Percentiles rank a stretch among this genome's conserved stretches.
phyloP scores from a whole-genome alignment of 2,888 invertebrate species.

The Graphium colonna region DNA sequence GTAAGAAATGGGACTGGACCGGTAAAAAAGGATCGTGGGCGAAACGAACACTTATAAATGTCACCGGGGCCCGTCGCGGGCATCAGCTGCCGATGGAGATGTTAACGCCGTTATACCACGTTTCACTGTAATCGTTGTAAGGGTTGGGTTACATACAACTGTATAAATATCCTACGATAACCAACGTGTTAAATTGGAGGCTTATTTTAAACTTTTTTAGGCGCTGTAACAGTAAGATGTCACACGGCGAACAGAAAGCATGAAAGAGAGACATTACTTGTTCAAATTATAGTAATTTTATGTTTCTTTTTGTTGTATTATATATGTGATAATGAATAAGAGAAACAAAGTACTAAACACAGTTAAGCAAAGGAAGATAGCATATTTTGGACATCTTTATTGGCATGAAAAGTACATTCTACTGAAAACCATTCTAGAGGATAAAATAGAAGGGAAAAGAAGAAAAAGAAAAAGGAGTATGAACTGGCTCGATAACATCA shows the following conservation, averaged over 20 bases:
- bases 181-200: background rate
- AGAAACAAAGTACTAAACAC: too few species aligned
- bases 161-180: background rate
- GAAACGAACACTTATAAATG: constrained; percentile 13
- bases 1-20: constrained; percentile 3
- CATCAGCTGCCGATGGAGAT: constrained; percentile 60
- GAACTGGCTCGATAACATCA: too few species aligned
- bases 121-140: constrained; percentile 43
- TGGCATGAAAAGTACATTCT: too few species aligned
- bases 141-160: constrained; percentile 40
- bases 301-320: too few species aligned
- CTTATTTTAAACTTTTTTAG: background rate
- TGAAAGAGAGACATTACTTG: too few species aligned
- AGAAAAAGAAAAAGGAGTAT: too few species aligned
- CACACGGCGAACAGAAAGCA: too few species aligned
- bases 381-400: too few species aligned
- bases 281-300: background rate
- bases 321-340: background rate
- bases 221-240: background rate
- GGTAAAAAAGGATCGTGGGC: constrained; percentile 7
- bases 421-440: too few species aligned
- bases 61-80: constrained; percentile 22
- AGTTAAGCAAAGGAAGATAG: too few species aligned
- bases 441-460: too few species aligned
- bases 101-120: constrained; percentile 58